A percentile compares a stretch with the other conserved stretches of the same genome.
Evolutionary conservation across 2,888 invertebrate species (phyloP).

Genomic region (Rapana venosa): DNA sequence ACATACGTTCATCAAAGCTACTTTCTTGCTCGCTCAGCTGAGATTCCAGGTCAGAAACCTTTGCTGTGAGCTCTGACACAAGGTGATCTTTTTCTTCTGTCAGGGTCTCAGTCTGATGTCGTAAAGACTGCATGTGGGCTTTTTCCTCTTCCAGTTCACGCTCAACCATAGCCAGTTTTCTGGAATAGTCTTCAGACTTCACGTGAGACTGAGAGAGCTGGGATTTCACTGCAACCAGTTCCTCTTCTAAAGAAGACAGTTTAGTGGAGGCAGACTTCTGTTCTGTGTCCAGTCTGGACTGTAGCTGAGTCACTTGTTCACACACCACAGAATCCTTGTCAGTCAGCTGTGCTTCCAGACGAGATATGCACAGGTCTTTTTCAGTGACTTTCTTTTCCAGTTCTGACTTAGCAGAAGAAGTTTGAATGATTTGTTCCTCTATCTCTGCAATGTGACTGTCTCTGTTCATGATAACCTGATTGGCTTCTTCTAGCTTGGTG

Average conservation of each 20-base stretch:
- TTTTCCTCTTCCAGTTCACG: constrained; percentile 25
- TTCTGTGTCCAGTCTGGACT: constrained; percentile 22
- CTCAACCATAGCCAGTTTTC: not conserved
- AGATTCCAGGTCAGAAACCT: constrained; percentile 2
- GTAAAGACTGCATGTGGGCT: not conserved
- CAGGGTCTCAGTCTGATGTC: not conserved
- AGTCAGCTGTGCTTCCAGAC: constrained; percentile 31
- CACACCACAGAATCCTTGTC: constrained; percentile 27
- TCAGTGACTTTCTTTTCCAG: constrained; percentile 40
- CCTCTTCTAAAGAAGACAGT: constrained; percentile 28
- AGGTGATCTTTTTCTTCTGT: constrained; percentile 26
- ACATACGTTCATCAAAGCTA: not conserved
- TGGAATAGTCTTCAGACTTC: not conserved
- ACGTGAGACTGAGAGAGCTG: constrained; percentile 8
- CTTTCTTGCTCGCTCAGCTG: not conserved
- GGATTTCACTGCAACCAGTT: constrained; percentile 14
- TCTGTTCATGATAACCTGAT: constrained; percentile 51
- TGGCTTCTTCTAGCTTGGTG: constrained; percentile 58
- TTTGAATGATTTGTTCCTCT: constrained; percentile 50
- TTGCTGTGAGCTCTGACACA: not conserved
- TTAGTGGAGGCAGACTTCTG: constrained; percentile 27
- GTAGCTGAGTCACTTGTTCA: constrained; percentile 26
- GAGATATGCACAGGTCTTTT: constrained; percentile 22
- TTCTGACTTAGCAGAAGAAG: constrained; percentile 43
- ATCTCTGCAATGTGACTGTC: constrained; percentile 39